Percentiles rank a stretch among this genome's conserved stretches.
Conservation (phyloP, 2,797 vertebrate genomes). For the Limnodromus scolopaceus region DNA sequence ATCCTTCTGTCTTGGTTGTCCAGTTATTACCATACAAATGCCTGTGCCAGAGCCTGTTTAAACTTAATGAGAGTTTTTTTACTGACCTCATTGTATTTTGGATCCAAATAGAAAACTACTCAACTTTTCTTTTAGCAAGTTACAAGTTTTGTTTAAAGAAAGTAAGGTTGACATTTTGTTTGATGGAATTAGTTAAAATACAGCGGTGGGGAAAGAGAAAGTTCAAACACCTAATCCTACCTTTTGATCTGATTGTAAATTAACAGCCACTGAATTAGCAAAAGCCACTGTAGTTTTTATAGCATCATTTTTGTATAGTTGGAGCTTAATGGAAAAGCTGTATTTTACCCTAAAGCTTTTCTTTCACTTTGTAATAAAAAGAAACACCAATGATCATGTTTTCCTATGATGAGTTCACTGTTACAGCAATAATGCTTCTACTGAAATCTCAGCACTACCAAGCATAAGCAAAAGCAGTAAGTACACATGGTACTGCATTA, state of each 20-base stretch:
- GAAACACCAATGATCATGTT: background rate
- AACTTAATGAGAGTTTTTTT: conserved; percentile 1
- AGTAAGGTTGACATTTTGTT: background rate
- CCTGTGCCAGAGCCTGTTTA: background rate
- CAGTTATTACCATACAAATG: background rate
- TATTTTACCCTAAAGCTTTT: conserved; percentile 13
- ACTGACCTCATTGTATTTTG: background rate
- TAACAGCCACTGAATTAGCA: background rate
- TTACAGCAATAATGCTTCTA: background rate
- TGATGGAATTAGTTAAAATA: background rate
- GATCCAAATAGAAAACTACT: background rate
- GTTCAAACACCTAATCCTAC: conserved; percentile 4
- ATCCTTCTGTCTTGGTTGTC: background rate
- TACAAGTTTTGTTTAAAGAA: background rate
- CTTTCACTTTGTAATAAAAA: background rate
- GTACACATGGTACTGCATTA: background rate
- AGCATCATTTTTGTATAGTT: background rate
- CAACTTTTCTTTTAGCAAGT: background rate
- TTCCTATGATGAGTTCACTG: background rate
- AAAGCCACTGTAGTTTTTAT: conserved; percentile 8
- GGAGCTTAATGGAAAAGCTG: background rate
- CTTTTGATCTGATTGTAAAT: conserved; percentile 53
- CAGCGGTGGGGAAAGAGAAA: background rate
- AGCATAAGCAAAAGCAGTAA: background rate
- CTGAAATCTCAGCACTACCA: background rate